Evolutionary conservation across 2,113 vertebrate genomes (phyloP), one percentile per base, ranked within the genome.

Genomic region (Tupaia tana): DNA sequence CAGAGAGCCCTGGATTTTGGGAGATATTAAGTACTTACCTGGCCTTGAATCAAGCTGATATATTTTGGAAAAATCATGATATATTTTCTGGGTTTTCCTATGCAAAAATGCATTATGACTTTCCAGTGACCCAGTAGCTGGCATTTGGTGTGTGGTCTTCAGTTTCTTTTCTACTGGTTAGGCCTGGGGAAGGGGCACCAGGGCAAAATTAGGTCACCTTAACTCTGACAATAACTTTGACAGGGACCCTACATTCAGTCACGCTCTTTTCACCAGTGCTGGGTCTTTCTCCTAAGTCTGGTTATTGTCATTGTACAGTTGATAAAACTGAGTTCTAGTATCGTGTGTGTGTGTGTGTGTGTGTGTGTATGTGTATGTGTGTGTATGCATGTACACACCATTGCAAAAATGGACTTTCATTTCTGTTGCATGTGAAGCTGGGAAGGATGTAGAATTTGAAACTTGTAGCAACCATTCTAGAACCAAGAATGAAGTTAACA

Each of bases 371-470:
- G 31, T 10, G 20, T 67, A 61, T 69, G 29, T 52, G 31, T 18
- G 19, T 25, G 25, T n/a, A 3, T 14, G 9, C 9, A 9, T 2
- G 2, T 4, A 4, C 4, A 11, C 1, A 4, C 43, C 43, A 11
- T 6, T 94, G 29, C 29, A 95, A 70, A 67, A 29, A 29, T n/a
- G 7, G 64, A 6, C 20, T 79, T 89, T 94, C 54, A 22, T 86
- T 83, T 87, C 58, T 75, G 69, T 0, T 56, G 54, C 15, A 29
- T 16, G 3, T 61, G 54, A 86, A 69, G 29, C 29, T 75, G 54
- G 54, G 59, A 91, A 79, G 31, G 70, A 64, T 14, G 7, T 4
- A 77, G 83, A 81, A 34, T 0, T 56, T 58, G 70, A 34, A 34
- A 80, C 15, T 69, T 67, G 25, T 43, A n/a, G 59, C 0, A 29